Conservation (phyloP, 2,797 vertebrate genomes). For the Varecia variegata region DNA sequence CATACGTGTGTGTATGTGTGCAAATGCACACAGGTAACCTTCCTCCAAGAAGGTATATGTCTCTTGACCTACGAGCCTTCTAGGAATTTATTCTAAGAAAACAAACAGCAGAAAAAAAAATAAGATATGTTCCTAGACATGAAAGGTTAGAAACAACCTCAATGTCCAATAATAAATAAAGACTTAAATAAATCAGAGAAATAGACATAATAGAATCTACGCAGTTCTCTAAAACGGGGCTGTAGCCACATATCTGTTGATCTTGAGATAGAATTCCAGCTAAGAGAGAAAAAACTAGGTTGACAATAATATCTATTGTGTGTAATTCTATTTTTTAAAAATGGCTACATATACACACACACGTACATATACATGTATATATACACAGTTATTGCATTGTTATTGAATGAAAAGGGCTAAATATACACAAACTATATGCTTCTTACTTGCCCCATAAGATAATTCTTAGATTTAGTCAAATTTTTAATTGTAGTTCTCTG, state of each 20-base stretch:
- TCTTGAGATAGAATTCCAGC: not conserved
- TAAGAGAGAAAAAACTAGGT: not conserved
- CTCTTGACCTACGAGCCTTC: not conserved
- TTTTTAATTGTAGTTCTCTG: not conserved
- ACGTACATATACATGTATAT: not conserved
- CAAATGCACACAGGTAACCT: not conserved
- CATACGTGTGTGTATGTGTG: not conserved
- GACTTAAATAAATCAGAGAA: not conserved
- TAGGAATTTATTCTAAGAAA: not conserved
- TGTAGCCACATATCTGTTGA: not conserved
- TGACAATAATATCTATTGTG: not conserved
- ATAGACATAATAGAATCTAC: not conserved
- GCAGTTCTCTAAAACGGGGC: not conserved
- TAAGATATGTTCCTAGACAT: not conserved
- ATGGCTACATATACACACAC: not conserved
- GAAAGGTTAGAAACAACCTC: not conserved
- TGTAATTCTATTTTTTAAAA: not conserved
- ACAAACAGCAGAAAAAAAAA: not conserved
- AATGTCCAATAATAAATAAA: not conserved
- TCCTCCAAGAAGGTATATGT: not conserved
- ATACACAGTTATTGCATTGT: not conserved
- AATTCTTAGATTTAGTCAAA: not conserved
- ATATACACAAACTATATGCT: not conserved
- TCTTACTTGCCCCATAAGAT: not conserved
- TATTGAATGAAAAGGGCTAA: not conserved